Percentiles rank a stretch among this genome's conserved stretches.
These are phyloP conservation scores for Aphaenogaster rudis DNA, from an alignment of 1,140 invertebrate genomes.

Conservation along the genomic window DNA sequence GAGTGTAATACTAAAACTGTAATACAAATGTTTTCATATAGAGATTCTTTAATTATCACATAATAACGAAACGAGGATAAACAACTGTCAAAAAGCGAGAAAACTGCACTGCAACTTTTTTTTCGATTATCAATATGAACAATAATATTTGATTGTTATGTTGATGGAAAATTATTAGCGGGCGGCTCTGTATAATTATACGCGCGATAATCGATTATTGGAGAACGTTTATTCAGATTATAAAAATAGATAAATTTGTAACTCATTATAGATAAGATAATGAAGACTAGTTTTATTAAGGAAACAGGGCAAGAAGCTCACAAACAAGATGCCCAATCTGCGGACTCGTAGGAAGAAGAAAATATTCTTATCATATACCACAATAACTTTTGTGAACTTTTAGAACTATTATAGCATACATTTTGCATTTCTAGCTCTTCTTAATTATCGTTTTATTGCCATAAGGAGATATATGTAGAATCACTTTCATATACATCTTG, in stretches of 20 bases:
- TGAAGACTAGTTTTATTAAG: constrained; percentile 22
- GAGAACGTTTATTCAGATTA: constrained; percentile 2
- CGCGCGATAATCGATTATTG: not conserved
- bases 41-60: constrained; percentile 32
- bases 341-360: constrained; percentile 12
- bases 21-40: not conserved
- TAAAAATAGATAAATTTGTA: constrained; percentile 34
- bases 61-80: not conserved
- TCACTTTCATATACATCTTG: constrained; percentile 44
- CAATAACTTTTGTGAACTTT: not conserved
- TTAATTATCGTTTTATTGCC: constrained; percentile 49
- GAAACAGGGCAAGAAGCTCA: constrained; percentile 1
- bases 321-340: not conserved
- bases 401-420: constrained; percentile 18
- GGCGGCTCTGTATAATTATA: not conserved
- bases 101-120: not conserved
- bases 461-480: constrained; percentile 46
- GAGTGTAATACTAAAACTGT: constrained; percentile 12
- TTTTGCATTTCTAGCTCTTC: constrained; percentile 44
- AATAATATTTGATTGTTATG: constrained; percentile 46
- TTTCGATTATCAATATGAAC: constrained; percentile 17
- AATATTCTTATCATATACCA: constrained; percentile 15
- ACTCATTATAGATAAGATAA: not conserved
- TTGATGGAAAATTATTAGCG: not conserved
- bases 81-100: not conserved